Base-by-base conservation (phyloP, 2,797 vertebrate genomes). In the Menidia menidia region DNA sequence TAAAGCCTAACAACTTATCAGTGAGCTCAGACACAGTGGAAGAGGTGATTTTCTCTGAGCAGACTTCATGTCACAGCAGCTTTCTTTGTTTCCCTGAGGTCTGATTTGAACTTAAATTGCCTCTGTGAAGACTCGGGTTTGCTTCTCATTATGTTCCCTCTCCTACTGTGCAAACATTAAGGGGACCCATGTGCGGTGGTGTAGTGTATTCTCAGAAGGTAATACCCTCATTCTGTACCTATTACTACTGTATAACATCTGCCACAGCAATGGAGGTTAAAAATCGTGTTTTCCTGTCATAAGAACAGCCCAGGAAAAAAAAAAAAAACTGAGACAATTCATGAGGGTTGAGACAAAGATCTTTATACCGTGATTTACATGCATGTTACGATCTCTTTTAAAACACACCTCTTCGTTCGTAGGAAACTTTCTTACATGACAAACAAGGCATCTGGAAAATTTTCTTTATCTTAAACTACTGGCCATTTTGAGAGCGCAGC, bases 41-140 rank as follows among this genome's bases (percentile, higher is more conserved):
- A 85, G 75, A 88, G 86, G 91, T 93, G 92, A 93, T 94, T 94
- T 92, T 88, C 86, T 90, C 82, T 60, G 87, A 90, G 84, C 88
- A 69, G 87, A 82, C 82, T 77, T 69, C 78, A 81, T 92, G 91
- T 92, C 93, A 91, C 87, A 69, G 51, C 77, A 84, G 84, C 83
- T 92, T 90, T 89, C 82, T 84, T 78, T 81, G 81, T 85, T 83
- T 93, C 90, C 85, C 87, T 59, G 53, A 84, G 87, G 88, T 89
- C 91, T 92, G 89, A 94, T 94, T 93, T 93, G 78, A 91, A 89
- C 92, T 88, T 90, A 93, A 94, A 93, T 94, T 92, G 92, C 90
- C 86, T 90, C 79, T 72, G 85, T 81, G 88, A 89, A 80, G 87
- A 89, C 86, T 84, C 67, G 61, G 71, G 75, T 72, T 65, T 65